Conservation (phyloP, 2,113 vertebrate genomes). For the Solenodon paradoxus region DNA sequence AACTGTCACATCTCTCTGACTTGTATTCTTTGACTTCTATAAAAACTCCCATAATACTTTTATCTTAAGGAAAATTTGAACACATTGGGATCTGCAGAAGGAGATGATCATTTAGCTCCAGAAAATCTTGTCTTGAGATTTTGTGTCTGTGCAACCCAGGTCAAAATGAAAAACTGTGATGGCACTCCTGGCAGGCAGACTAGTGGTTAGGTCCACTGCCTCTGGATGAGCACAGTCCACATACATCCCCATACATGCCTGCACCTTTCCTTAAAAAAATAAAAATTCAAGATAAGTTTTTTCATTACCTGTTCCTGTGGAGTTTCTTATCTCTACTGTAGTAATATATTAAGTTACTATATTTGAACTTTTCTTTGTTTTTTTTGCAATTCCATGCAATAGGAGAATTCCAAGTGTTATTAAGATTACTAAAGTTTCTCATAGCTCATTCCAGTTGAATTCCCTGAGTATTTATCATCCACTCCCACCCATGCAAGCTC, state of each 20-base stretch:
- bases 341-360: background rate
- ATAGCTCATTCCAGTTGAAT: background rate
- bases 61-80: background rate
- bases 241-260: too few species aligned
- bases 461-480: background rate
- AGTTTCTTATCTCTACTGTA: background rate
- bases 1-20: background rate
- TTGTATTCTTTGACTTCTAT: background rate
- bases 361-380: background rate
- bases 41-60: background rate
- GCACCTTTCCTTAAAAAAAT: too few species aligned
- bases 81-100: background rate
- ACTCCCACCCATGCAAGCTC: background rate
- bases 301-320: background rate
- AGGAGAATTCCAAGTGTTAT: background rate
- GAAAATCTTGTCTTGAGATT: background rate
- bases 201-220: too few species aligned
- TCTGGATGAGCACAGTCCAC: too few species aligned
- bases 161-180: conserved; percentile 16
- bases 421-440: background rate
- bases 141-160: background rate
- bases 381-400: background rate
- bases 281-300: background rate
- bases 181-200: too few species aligned
- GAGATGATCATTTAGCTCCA: background rate